phyloP scores from a whole-genome alignment of 1,140 invertebrate species.

The Drosophila auraria region DNA sequence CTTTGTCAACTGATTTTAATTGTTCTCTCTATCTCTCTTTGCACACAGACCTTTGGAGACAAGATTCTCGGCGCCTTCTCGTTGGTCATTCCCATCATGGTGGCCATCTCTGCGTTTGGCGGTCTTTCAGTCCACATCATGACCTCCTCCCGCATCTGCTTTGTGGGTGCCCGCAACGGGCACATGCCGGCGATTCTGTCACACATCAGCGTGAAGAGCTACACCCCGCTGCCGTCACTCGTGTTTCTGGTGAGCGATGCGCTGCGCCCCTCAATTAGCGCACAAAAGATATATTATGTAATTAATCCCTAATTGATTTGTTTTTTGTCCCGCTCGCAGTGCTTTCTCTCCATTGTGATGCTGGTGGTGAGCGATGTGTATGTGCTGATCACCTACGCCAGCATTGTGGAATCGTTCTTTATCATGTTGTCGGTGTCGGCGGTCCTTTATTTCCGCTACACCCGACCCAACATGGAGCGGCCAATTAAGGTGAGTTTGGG shows the following conservation, averaged over 20 bases:
- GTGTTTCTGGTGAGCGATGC: slow-evolving; percentile 91
- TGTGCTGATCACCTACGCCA: slow-evolving; percentile 96
- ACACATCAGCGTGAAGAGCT: slow-evolving; percentile 92
- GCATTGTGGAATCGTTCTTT: slow-evolving; percentile 97
- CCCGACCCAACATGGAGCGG: slow-evolving; percentile 91
- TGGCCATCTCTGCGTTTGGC: slow-evolving; percentile 94
- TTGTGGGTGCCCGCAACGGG: slow-evolving; percentile 95
- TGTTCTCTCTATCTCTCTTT: slow-evolving; percentile 20
- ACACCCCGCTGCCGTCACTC: slow-evolving; percentile 94
- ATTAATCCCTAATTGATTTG: slow-evolving; percentile 55
- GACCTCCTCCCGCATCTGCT: slow-evolving; percentile 95
- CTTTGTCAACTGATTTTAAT: slow-evolving; percentile 13
- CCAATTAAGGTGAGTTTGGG: slow-evolving; percentile 92
- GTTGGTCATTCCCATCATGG: slow-evolving; percentile 93
- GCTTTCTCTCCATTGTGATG: slow-evolving; percentile 93
- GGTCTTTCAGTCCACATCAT: slow-evolving; percentile 95
- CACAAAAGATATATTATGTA: slow-evolving; percentile 61
- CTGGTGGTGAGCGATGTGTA: slow-evolving; percentile 94
- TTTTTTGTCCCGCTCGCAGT: slow-evolving; percentile 85
- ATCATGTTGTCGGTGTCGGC: slow-evolving; percentile 95
- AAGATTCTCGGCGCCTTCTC: slow-evolving; percentile 89
- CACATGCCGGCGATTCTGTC: slow-evolving; percentile 94
- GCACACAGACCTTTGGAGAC: slow-evolving; percentile 93
- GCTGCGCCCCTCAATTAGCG: slow-evolving; percentile 38
- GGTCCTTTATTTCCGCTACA: slow-evolving; percentile 94